Conservation (phyloP, 2,113 vertebrate species). For the Romanogobio albipinnatus region DNA sequence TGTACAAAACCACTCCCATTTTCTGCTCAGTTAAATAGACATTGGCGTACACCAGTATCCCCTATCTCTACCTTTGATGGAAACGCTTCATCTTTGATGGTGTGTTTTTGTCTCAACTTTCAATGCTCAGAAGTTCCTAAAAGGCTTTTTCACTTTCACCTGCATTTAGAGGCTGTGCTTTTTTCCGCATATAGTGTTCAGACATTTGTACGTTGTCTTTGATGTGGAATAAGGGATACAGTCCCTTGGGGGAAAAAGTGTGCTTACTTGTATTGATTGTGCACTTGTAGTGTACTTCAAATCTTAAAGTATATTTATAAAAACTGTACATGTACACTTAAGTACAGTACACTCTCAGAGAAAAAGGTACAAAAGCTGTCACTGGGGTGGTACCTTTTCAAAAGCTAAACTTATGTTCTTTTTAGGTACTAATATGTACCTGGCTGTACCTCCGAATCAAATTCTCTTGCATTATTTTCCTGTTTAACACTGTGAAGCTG, state of each 20-base stretch:
- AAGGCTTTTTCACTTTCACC: conserved; percentile 53
- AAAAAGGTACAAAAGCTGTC: too few species aligned
- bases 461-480: too few species aligned
- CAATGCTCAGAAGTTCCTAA: conserved; percentile 24
- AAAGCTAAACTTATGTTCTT: too few species aligned
- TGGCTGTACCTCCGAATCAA: too few species aligned
- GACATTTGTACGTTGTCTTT: conserved; percentile 20
- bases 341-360: too few species aligned
- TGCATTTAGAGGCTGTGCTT: conserved; percentile 36
- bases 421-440: too few species aligned
- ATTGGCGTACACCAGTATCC: conserved; percentile 62
- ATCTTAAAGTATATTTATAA: too few species aligned
- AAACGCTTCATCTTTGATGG: conserved; percentile 44
- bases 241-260: not conserved
- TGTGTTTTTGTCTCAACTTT: conserved; percentile 43
- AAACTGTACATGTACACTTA: too few species aligned
- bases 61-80: conserved; percentile 57
- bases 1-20: conserved; percentile 65
- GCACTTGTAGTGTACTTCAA: not conserved
- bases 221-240: conserved; percentile 34
- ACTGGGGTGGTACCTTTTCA: too few species aligned
- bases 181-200: not conserved
- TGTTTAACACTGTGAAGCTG: too few species aligned
- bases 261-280: not conserved
- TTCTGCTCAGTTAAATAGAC: conserved; percentile 62